A percentile compares a stretch with the other conserved stretches of the same genome.
These are phyloP conservation scores for Huso huso DNA, from an alignment of 2,797 vertebrate genomes.

Conservation along the genomic window DNA sequence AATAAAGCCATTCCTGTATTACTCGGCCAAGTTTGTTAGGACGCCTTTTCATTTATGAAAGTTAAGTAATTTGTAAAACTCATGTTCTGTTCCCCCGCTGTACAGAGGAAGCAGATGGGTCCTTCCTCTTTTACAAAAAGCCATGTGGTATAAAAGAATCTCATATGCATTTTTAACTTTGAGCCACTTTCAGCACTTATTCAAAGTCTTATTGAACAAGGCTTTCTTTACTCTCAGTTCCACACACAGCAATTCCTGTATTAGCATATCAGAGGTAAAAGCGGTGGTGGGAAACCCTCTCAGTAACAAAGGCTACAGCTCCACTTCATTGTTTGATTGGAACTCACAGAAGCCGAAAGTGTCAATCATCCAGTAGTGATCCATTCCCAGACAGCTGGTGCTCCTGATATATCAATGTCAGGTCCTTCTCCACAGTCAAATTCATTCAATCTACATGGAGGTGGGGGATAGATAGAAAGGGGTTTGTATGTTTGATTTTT, in stretches of 20 bases:
- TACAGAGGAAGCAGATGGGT: slow-evolving; percentile 2
- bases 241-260: slow-evolving; percentile 42
- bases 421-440: slow-evolving; percentile 16
- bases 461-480: background rate
- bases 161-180: slow-evolving; percentile 14
- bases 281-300: slow-evolving; percentile 63
- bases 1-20: background rate
- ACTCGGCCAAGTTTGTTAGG: background rate
- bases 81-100: too few species aligned
- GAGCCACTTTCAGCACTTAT: slow-evolving; percentile 23
- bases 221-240: slow-evolving; percentile 47
- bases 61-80: too few species aligned
- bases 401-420: slow-evolving; percentile 33
- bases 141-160: background rate
- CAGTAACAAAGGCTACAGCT: slow-evolving; percentile 39
- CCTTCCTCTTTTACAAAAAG: background rate
- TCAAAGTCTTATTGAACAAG: slow-evolving; percentile 24
- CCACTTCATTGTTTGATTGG: slow-evolving; percentile 49
- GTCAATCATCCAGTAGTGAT: slow-evolving; percentile 46
- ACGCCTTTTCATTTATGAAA: too few species aligned
- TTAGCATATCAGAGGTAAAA: slow-evolving; percentile 62
- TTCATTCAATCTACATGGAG: slow-evolving; percentile 3
- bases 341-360: slow-evolving; percentile 52
- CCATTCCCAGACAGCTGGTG: slow-evolving; percentile 33
- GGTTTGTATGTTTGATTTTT: background rate